These are phyloP conservation scores for Oopsacas minuta DNA, from an alignment of 37 sponge, comb jelly and placozoan species.

Conservation along the genomic window DNA sequence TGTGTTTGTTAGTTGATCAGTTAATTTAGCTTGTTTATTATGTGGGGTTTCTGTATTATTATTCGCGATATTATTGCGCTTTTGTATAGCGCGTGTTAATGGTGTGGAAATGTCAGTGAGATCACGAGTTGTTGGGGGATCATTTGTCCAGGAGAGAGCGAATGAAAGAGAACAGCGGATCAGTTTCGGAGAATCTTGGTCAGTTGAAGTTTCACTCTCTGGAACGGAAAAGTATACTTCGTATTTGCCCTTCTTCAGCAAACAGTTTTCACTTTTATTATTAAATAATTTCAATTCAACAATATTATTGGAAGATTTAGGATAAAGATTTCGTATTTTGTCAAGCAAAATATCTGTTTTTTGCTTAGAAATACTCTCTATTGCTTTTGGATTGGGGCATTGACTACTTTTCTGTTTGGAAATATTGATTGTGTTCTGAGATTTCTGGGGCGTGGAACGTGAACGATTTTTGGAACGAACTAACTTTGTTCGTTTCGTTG, in stretches of 20 bases:
- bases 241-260: background rate
- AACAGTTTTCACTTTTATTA: background rate
- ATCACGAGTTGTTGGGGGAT: background rate
- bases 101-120: background rate
- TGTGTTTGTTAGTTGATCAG: background rate
- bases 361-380: background rate
- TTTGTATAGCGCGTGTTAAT: background rate
- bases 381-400: background rate
- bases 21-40: background rate
- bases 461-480: background rate
- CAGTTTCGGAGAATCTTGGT: background rate
- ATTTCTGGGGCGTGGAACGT: background rate
- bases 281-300: background rate
- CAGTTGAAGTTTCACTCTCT: background rate
- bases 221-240: background rate
- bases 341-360: conserved; percentile 5
- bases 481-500: background rate
- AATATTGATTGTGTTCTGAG: background rate
- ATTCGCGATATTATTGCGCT: background rate
- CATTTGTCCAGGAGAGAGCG: background rate
- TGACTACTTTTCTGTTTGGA: background rate
- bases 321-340: background rate
- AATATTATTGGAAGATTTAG: background rate
- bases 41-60: too few relatives aligned
- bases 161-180: background rate